A percentile compares a stretch with the other conserved stretches of the same genome.
Conservation (phyloP, 2,113 vertebrate species). For the Thunnus thynnus region DNA sequence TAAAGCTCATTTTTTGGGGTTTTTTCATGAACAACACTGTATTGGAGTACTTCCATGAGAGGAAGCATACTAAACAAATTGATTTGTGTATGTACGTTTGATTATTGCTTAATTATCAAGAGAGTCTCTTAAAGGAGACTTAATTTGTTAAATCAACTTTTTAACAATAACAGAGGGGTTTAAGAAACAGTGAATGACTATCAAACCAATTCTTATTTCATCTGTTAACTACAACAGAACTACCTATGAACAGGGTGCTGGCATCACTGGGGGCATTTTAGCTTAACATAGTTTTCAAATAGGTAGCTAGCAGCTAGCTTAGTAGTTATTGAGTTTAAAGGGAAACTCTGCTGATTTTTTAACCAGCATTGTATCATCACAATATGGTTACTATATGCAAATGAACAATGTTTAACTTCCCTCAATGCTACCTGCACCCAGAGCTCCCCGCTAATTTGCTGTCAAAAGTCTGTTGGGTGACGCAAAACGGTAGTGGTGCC, state of each 20-base stretch:
- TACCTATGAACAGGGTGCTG: not conserved
- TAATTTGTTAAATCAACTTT: not conserved
- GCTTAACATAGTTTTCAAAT: not conserved
- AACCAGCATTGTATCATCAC: too few relatives aligned
- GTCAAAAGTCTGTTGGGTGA: too few relatives aligned
- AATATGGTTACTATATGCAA: too few relatives aligned
- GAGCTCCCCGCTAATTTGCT: too few relatives aligned
- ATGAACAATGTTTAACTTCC: too few relatives aligned
- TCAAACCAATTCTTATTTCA: not conserved
- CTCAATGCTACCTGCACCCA: too few relatives aligned
- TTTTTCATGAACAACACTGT: slow-evolving; percentile 47
- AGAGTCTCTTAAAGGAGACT: not conserved
- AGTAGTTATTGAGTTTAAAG: not conserved
- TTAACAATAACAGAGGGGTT: not conserved
- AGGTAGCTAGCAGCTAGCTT: not conserved
- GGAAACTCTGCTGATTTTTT: too few relatives aligned
- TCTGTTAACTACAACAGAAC: too few relatives aligned
- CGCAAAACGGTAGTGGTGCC: too few relatives aligned
- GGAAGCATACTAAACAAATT: slow-evolving; percentile 33
- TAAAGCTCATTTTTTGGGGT: slow-evolving; percentile 45
- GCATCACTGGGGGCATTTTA: not conserved
- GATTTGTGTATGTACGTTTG: not conserved
- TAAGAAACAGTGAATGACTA: not conserved
- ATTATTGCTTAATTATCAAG: slow-evolving; percentile 18
- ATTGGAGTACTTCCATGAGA: slow-evolving; percentile 30